Base-by-base conservation (phyloP, 2,797 vertebrate species). In the Chiloscyllium punctatum region DNA sequence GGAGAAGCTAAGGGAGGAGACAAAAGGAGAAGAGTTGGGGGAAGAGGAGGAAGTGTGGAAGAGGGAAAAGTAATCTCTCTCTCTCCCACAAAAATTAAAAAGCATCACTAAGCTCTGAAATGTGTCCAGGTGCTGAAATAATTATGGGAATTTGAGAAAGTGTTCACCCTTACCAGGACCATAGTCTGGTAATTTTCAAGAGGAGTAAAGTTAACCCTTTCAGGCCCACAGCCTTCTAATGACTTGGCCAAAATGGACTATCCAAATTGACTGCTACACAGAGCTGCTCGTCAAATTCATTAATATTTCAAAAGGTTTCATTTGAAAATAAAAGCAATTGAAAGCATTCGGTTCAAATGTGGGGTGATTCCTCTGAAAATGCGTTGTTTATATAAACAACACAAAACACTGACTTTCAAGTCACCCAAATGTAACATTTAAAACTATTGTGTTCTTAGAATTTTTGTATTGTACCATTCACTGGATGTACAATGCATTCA, bases 41-140 rank as follows among this genome's bases (percentile, higher is more conserved):
- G 71, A 33, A 72, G 1, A 88, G 53, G 86, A 92, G 7, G 33
- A 16, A 30, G 18, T 8, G 27, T 7, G 42, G 84, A 21, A 88
- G 66, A 4, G 27, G 68, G 33, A 16, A n/a, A 62, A 53, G 9
- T 57, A 66, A 77, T 51, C 82, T 57, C 71, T 53, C 57, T 72
- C 71, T 72, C 71, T 72, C 84, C 77, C 23, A 62, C 69, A 86
- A 88, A 57, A 27, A 25, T 15, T 48, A 95, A 15, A 88, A 77
- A 71, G 90, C 95, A 86, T 95, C 82, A 95, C 95, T 94, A 87
- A 95, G 51, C 95, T 95, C 91, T 82, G 33, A 84, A n/a, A 94
- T 42, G 62, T 86, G 94, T 95, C 62, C 95, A 77, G 95, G 79
- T 23, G 74, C 82, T 94, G 62, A 79, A 95, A 95, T 95, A 72